Evolutionary conservation across 2,113 vertebrate species (phyloP).

Genomic region (Chaenogobius annularis): DNA sequence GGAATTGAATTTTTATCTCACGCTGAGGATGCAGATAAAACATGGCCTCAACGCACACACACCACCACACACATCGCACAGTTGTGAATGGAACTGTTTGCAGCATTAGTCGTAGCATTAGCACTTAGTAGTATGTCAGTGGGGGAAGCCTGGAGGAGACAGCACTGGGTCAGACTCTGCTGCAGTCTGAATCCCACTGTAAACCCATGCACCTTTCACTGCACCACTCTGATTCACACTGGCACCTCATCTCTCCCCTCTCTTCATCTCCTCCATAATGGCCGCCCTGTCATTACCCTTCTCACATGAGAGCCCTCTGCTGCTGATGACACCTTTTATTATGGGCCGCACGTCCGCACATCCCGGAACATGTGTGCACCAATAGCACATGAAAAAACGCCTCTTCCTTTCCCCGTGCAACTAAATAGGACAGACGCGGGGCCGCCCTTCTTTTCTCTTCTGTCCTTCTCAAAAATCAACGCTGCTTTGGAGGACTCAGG

Average conservation of each 20-base stretch:
- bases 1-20: background rate
- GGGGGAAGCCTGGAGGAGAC: slow-evolving; percentile 60
- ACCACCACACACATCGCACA: slow-evolving; percentile 7
- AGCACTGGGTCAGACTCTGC: slow-evolving; percentile 65
- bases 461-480: slow-evolving; percentile 66
- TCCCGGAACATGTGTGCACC: slow-evolving; percentile 28
- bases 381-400: slow-evolving; percentile 42
- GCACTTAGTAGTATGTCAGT: slow-evolving; percentile 61
- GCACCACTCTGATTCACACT: slow-evolving; percentile 60
- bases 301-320: slow-evolving; percentile 67
- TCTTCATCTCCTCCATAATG: slow-evolving; percentile 56
- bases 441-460: slow-evolving; percentile 69
- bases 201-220: slow-evolving; percentile 64
- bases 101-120: slow-evolving; percentile 49
- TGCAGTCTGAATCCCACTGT: slow-evolving; percentile 67
- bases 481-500: slow-evolving; percentile 68
- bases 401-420: slow-evolving; percentile 12
- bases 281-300: slow-evolving; percentile 64
- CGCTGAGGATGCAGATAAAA: background rate
- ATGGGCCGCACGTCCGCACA: slow-evolving; percentile 12
- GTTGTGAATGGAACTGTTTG: slow-evolving; percentile 25
- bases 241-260: slow-evolving; percentile 38
- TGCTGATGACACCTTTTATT: slow-evolving; percentile 57
- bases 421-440: slow-evolving; percentile 73
- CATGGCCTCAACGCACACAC: background rate